Conservation (phyloP, 2,797 vertebrate genomes). For the Eurystomus glaucurus region DNA sequence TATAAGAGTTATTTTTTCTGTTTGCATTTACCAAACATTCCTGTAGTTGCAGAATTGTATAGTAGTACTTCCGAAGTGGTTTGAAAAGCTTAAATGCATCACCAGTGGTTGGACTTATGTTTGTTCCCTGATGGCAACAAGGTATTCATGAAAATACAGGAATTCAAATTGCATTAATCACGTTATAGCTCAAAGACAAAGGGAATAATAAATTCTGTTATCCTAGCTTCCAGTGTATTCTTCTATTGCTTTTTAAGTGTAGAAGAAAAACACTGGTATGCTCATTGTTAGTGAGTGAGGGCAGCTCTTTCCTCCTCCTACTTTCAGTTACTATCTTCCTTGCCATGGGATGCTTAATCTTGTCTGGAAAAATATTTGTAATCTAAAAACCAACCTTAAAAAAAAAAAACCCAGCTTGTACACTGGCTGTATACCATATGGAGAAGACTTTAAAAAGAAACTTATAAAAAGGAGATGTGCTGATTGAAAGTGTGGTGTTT, state of each 20-base stretch:
- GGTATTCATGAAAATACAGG: neutral
- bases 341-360: neutral
- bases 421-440: neutral
- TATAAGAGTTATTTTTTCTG: neutral
- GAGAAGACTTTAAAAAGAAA: neutral
- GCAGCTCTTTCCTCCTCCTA: neutral
- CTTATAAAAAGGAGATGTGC: neutral
- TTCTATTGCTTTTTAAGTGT: neutral
- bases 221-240: neutral
- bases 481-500: neutral
- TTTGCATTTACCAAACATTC: neutral
- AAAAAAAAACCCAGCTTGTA: neutral
- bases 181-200: neutral
- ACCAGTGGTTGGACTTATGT: neutral
- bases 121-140: neutral
- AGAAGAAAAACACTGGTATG: neutral
- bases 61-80: neutral
- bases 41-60: neutral
- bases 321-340: neutral
- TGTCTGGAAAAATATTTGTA: neutral
- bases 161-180: neutral
- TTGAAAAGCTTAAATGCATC: neutral
- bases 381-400: neutral
- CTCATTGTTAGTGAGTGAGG: neutral
- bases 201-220: neutral